Base-by-base conservation (phyloP, 2,113 vertebrate species). In the Forbesichthys papilliferus region DNA sequence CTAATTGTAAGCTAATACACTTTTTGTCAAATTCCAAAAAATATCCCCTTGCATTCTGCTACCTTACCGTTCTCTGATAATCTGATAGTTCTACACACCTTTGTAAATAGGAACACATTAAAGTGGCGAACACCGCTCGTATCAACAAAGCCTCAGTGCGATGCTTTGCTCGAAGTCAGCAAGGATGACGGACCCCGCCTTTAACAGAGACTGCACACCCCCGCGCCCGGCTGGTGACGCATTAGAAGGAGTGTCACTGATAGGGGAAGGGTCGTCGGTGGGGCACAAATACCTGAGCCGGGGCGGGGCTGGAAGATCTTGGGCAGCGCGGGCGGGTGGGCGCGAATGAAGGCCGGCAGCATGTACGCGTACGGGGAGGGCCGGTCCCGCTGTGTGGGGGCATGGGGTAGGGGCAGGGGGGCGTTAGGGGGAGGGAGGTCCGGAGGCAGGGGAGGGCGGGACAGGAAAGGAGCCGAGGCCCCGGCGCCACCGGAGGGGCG, bases 291-390 rank as follows among this genome's bases (percentile, higher is more conserved):
- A 93, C 92, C 92, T 93, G 92, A 90, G 84, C 80, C 78, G 3
- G 71, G 58, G 61, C 67, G 6, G 0, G 87, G 87, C 78, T 90
- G 90, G 87, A 93, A 93, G 89, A 93, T 91, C 92, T 89, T 91
- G n/a, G 92, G 91, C 62, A 92, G 88, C 14, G 74, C 88, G 54
- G 92, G 92, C 54, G 90, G 91, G 77, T 92, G 91, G 68, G 89
- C 73, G 0, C 71, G 85, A 0, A 57, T 8, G 68, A 92, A 92
- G 61, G 91, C 85, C 6, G 91, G 90, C 52, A 89, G 18, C 53
- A 85, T 79, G 73, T 86, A 87, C 85, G 80, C 78, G 55, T 86
- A 84, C 10, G 56, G 75, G 47, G 91, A 78, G 20, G 85, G 74
- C 7, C 63, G 86, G 5, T 73, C 55, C 64, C 66, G 76, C 16